phyloP scores from a whole-genome alignment of 1,140 invertebrate species.

The Pogonomyrmex californicus region DNA sequence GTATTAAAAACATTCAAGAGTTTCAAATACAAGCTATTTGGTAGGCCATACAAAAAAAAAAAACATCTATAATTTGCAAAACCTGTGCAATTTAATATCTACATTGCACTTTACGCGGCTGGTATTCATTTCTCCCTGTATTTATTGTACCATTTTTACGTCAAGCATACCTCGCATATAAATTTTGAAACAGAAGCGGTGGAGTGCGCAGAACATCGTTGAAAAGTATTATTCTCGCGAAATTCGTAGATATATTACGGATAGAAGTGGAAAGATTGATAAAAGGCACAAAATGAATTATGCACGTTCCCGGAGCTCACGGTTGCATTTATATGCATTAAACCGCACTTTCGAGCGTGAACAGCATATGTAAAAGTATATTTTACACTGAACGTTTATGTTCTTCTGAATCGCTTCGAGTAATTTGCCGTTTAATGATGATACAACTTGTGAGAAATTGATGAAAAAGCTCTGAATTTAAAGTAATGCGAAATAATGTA shows the following conservation, averaged over 20 bases:
- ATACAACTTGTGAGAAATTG: not conserved
- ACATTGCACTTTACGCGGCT: not conserved
- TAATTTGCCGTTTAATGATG: constrained; percentile 1
- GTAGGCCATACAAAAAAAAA: not conserved
- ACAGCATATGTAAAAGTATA: constrained; percentile 31
- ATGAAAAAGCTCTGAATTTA: too few species aligned
- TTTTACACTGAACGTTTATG: constrained; percentile 38
- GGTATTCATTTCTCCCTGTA: constrained; percentile 30
- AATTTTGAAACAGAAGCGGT: constrained; percentile 48
- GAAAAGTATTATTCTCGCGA: constrained; percentile 58
- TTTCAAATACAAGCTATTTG: constrained; percentile 7
- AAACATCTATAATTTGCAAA: not conserved
- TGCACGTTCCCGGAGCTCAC: constrained; percentile 31
- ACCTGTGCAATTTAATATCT: constrained; percentile 36
- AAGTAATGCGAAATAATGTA: too few species aligned
- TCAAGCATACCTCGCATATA: constrained; percentile 45
- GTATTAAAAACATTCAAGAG: not conserved
- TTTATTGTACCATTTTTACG: constrained; percentile 49
- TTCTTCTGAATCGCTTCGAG: not conserved
- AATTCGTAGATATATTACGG: constrained; percentile 55
- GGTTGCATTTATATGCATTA: constrained; percentile 61
- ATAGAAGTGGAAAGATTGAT: constrained; percentile 56
- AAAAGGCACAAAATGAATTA: constrained; percentile 63
- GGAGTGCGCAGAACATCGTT: constrained; percentile 29
- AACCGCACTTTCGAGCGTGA: constrained; percentile 50